Evolutionary conservation across 2,888 invertebrate species (phyloP), one percentile per base, ranked within the genome.

Genomic region (Cephus spinipes): DNA sequence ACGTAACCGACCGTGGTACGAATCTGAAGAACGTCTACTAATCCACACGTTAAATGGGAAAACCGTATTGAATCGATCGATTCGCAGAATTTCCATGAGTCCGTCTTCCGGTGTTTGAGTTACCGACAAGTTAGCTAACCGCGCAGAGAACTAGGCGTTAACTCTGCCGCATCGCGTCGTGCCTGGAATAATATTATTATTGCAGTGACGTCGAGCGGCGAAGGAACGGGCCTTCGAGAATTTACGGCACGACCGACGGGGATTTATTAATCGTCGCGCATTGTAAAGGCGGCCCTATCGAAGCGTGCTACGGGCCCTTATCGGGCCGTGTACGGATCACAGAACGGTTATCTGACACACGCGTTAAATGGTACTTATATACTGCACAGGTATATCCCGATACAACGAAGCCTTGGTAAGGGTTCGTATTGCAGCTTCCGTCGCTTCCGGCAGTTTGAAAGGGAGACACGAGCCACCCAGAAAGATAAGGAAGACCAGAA

Each of bases 201-300:
- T 55, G 55, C 55, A 23, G 23, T 9, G 55, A 2, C 55, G 55
- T 55, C 9, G 23, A 55, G 55, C 31, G 3, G 71, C 31, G 12
- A 12, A 31, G 71, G 71, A 55, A 23, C 55, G 23, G 23, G 55
- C 55, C 9, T 23, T 9, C 23, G 23, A 55, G 55, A 71, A 71
- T 71, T 71, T 71, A 71, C 71, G 71, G 71, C 71, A 33, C 78
- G 76, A 75, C 78, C 68, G 35, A 36, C 69, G 55, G 55, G 79
- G 81, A 83, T 85, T 83, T 86, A 85, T 85, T 85, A 55, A 55
- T 55, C 55, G 55, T 55, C 55, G 55, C 23, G 55, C 55, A 55
- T 23, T 23, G 55, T 55, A 55, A 55, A 55, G 55, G 55, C 55
- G 23, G 55, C 55, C 55, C 55, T 23, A 55, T 55, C 55, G 55